phyloP scores from a whole-genome alignment of 2,797 vertebrate genomes.

The Triplophysa bombifrons region DNA sequence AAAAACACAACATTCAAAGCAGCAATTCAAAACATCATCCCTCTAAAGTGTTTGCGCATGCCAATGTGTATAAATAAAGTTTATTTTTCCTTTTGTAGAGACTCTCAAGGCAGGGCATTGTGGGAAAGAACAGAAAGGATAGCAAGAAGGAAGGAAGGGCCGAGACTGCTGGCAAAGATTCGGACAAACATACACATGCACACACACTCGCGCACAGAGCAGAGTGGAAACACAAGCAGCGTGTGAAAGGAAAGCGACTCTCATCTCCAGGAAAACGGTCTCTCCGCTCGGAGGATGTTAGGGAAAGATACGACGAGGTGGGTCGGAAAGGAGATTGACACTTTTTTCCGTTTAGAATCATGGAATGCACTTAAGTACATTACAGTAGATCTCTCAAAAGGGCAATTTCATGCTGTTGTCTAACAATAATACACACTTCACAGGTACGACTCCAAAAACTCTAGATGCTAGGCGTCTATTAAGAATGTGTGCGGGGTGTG shows the following conservation, averaged over 20 bases:
- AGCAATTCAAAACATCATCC: constrained; percentile 15
- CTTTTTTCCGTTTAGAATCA: constrained; percentile 42
- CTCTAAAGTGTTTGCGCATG: background rate
- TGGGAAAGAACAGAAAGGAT: constrained; percentile 51
- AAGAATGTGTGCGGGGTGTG: background rate
- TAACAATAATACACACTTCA: constrained; percentile 21
- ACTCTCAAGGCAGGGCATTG: constrained; percentile 38
- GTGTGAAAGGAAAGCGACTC: constrained; percentile 55
- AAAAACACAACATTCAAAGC: constrained; percentile 21
- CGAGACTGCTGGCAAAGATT: constrained; percentile 56
- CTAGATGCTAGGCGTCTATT: background rate
- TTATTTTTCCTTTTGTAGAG: constrained; percentile 12
- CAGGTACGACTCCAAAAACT: constrained; percentile 16
- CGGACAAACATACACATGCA: constrained; percentile 42
- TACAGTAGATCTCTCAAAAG: background rate
- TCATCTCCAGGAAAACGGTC: constrained; percentile 49
- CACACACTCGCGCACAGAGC: constrained; percentile 33
- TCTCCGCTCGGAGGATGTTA: constrained; percentile 47
- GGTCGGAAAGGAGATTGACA: constrained; percentile 41
- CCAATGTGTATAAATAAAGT: constrained; percentile 31
- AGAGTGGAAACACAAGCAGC: constrained; percentile 35
- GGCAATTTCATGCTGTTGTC: background rate
- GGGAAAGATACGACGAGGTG: constrained; percentile 42
- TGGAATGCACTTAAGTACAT: constrained; percentile 2
- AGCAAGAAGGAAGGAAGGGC: constrained; percentile 53